These are phyloP conservation scores for Flabesymbios commensalis DNA, from an alignment of 2,888 invertebrate species.

Conservation along the genomic window DNA sequence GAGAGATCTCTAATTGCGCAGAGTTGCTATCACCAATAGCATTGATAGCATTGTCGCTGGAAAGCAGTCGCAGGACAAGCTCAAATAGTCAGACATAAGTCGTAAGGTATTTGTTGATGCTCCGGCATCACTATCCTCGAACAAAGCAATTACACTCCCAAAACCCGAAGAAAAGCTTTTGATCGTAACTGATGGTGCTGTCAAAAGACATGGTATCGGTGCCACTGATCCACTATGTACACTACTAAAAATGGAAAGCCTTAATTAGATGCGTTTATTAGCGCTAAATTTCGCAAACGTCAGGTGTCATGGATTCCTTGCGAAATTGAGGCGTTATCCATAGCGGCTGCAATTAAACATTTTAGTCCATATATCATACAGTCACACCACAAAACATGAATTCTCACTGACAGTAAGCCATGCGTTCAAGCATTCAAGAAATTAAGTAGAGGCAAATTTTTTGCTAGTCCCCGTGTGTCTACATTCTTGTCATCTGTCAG, in stretches of 20 bases:
- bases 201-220: background rate
- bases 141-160: too few relatives aligned
- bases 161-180: background rate
- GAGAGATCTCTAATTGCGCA: background rate
- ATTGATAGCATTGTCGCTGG: background rate
- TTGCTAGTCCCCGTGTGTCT: slow-evolving; percentile 12
- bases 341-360: background rate
- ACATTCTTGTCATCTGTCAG: slow-evolving; percentile 14
- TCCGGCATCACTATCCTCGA: too few relatives aligned
- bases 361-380: background rate
- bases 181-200: background rate
- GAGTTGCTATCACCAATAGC: background rate
- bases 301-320: background rate
- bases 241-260: background rate
- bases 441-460: slow-evolving; percentile 10
- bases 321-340: background rate
- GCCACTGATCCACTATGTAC: background rate
- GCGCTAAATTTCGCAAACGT: background rate
- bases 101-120: too few relatives aligned
- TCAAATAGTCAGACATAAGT: background rate
- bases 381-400: background rate
- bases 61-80: background rate
- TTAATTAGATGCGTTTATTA: background rate
- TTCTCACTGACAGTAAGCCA: slow-evolving; percentile 5
- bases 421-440: slow-evolving; percentile 10